These are phyloP conservation scores for Orthonychiurus folsomi DNA, from an alignment of 2,888 invertebrate species.

Conservation along the genomic window DNA sequence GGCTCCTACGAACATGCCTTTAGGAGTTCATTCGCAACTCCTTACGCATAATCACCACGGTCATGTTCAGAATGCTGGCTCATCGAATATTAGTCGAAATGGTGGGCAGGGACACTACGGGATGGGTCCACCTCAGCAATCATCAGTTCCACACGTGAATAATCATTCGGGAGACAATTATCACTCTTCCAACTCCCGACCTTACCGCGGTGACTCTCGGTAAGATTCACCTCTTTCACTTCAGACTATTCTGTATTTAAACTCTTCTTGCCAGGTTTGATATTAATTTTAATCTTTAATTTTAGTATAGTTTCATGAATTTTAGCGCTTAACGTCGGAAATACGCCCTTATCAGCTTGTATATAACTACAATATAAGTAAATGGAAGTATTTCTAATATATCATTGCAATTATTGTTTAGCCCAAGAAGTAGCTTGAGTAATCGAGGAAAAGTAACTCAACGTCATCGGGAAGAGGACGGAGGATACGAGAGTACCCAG, in stretches of 20 bases:
- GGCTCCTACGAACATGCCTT: slow-evolving; percentile 26
- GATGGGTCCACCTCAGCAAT: not conserved
- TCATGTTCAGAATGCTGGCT: slow-evolving; percentile 23
- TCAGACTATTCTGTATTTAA: too few species aligned
- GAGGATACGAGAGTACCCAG: slow-evolving; percentile 24
- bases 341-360: too few species aligned
- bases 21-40: slow-evolving; percentile 29
- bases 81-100: slow-evolving; percentile 18
- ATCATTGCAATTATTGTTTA: slow-evolving; percentile 19
- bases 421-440: slow-evolving; percentile 38
- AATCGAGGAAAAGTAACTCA: slow-evolving; percentile 21
- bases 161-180: slow-evolving; percentile 18
- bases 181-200: not conserved
- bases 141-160: slow-evolving; percentile 17
- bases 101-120: not conserved
- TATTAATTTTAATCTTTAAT: too few species aligned
- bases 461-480: slow-evolving; percentile 30
- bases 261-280: too few species aligned
- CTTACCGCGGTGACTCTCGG: not conserved
- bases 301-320: too few species aligned
- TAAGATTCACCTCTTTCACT: too few species aligned
- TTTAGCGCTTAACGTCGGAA: too few species aligned
- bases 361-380: too few species aligned
- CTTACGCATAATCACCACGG: slow-evolving; percentile 28
- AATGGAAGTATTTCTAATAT: too few species aligned